A percentile compares a stretch with the other conserved stretches of the same genome.
phyloP scores from a whole-genome alignment of 2,113 vertebrate genomes.

The Oceanites oceanicus region DNA sequence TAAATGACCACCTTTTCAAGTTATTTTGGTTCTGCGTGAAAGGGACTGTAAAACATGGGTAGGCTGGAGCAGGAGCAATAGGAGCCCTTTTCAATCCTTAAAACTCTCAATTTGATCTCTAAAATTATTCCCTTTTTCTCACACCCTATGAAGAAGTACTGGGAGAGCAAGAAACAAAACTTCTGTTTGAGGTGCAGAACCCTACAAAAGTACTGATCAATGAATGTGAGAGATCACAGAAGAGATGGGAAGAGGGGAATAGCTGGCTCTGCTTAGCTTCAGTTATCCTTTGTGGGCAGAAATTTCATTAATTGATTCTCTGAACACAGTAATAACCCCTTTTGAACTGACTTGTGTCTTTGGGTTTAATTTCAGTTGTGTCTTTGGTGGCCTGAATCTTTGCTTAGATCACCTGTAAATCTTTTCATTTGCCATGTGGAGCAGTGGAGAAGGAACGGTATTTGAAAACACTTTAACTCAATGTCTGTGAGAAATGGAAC shows the following conservation, averaged over 20 bases:
- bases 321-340: neutral
- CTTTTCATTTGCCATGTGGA: neutral
- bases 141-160: neutral
- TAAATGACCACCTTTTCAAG: neutral
- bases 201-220: neutral
- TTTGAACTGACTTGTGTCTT: neutral
- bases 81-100: neutral
- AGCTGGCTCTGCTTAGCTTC: neutral
- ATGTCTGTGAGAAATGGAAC: neutral
- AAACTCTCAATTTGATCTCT: neutral
- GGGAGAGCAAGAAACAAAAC: neutral
- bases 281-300: neutral
- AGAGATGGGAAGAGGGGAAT: neutral
- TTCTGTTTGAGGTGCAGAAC: neutral
- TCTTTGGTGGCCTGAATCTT: neutral
- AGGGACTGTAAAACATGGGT: neutral
- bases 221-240: neutral
- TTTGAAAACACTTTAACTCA: neutral
- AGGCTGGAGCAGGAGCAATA: neutral
- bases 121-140: neutral
- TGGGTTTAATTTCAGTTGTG: neutral
- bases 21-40: neutral
- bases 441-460: neutral
- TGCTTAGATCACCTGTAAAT: neutral
- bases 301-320: neutral